A percentile compares a stretch with the other conserved stretches of the same genome.
These are phyloP conservation scores for Pristiophorus japonicus DNA, from an alignment of 2,113 vertebrate genomes.

Conservation along the genomic window DNA sequence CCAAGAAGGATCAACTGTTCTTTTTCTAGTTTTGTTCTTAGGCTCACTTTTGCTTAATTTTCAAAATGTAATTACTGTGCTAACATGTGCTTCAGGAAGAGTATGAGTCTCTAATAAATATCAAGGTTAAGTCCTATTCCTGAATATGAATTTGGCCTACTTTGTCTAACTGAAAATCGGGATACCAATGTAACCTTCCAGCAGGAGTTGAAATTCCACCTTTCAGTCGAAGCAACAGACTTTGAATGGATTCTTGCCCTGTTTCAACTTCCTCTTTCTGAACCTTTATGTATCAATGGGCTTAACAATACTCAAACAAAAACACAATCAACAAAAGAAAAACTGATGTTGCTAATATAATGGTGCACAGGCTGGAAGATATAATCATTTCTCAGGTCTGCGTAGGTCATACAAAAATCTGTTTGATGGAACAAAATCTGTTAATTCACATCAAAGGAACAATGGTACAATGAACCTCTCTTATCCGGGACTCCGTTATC, in stretches of 20 bases:
- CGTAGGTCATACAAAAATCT: not conserved
- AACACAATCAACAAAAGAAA: not conserved
- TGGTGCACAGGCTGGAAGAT: too few relatives aligned
- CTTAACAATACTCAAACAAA: not conserved
- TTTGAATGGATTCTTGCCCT: not conserved
- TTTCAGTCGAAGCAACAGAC: not conserved
- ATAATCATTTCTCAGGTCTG: not conserved
- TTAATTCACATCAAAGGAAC: not conserved
- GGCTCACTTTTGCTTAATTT: not conserved
- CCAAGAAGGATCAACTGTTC: not conserved
- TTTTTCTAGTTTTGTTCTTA: not conserved
- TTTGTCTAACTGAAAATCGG: not conserved
- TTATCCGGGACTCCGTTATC: too few relatives aligned
- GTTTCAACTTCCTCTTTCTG: not conserved
- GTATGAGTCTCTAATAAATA: not conserved
- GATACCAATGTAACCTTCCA: not conserved
- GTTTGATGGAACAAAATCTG: not conserved
- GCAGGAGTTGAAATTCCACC: not conserved
- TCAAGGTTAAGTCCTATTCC: not conserved
- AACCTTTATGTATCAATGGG: not conserved
- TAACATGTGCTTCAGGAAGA: not conserved
- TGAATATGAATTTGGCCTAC: not conserved
- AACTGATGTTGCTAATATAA: not conserved
- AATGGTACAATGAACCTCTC: too few relatives aligned
- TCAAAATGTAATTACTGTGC: not conserved